Conservation (phyloP, 2,888 invertebrate species). For the Diadegma fenestrale region DNA sequence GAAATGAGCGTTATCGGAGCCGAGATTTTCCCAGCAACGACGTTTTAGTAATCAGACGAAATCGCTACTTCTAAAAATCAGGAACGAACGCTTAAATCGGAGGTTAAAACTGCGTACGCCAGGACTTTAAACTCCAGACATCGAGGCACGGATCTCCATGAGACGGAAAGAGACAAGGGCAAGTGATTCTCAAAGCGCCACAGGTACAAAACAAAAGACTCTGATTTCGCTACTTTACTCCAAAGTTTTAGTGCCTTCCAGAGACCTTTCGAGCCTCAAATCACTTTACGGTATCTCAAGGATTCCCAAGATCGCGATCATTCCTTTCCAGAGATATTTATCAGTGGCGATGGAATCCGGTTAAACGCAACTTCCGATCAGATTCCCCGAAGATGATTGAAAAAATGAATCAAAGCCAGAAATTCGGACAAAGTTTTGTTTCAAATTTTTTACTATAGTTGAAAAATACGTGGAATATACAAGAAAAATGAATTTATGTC, state of each 20-base stretch:
- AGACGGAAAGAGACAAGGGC: neutral
- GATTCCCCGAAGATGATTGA: constrained; percentile 71
- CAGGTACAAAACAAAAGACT: constrained; percentile 65
- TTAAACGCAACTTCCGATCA: constrained; percentile 82
- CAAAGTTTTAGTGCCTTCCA: neutral
- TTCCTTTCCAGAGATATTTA: constrained; percentile 78
- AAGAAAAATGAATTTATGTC: neutral
- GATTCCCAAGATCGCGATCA: constrained; percentile 16
- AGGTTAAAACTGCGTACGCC: constrained; percentile 45
- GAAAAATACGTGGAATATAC: neutral
- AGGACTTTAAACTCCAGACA: constrained; percentile 41
- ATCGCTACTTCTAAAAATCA: constrained; percentile 66
- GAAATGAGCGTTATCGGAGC: constrained; percentile 59
- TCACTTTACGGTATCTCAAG: neutral
- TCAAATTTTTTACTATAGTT: neutral
- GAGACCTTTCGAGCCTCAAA: constrained; percentile 11
- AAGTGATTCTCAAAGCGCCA: constrained; percentile 37
- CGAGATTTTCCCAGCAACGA: constrained; percentile 4
- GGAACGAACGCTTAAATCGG: constrained; percentile 47
- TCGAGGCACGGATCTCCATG: constrained; percentile 17
- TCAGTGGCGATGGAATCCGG: constrained; percentile 81
- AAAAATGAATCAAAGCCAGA: constrained; percentile 13
- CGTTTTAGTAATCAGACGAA: constrained; percentile 33
- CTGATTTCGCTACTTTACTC: constrained; percentile 47
- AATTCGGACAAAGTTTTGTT: neutral